Percentiles rank a stretch among this genome's conserved stretches.
These are phyloP conservation scores for Lithosia quadra DNA, from an alignment of 2,888 invertebrate species.

Conservation along the genomic window DNA sequence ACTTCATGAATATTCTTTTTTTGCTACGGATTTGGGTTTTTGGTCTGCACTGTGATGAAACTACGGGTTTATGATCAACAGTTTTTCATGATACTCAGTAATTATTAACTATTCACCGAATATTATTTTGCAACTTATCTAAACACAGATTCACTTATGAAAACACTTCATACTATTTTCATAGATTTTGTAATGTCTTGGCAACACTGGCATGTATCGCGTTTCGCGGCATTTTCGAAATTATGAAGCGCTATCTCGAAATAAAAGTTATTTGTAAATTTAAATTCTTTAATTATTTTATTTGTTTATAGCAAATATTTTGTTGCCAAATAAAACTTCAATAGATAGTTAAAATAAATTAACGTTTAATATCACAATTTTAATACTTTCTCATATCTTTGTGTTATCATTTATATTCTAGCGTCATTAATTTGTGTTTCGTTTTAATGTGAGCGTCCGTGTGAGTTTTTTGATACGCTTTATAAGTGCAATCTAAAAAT, in stretches of 20 bases:
- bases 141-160: too few species aligned
- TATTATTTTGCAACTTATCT: not conserved
- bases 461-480: constrained; percentile 84
- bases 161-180: not conserved
- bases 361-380: constrained; percentile 82
- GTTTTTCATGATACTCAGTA: not conserved
- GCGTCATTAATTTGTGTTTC: constrained; percentile 84
- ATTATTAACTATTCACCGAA: not conserved
- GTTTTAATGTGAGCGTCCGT: constrained; percentile 85
- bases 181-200: not conserved
- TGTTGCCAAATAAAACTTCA: constrained; percentile 44
- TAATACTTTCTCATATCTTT: constrained; percentile 40
- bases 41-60: too few species aligned
- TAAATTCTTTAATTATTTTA: not conserved
- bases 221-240: constrained; percentile 3
- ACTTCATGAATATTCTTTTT: too few species aligned
- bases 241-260: not conserved
- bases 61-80: too few species aligned
- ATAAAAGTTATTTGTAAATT: not conserved
- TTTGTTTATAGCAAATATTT: not conserved
- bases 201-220: not conserved
- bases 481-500: constrained; percentile 81
- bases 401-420: constrained; percentile 86
- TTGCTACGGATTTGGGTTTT: too few species aligned
- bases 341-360: constrained; percentile 56